A percentile compares a stretch with the other conserved stretches of the same genome.
Conservation (phyloP, 2,113 vertebrate genomes). For the Heterotilapia buettikoferi region DNA sequence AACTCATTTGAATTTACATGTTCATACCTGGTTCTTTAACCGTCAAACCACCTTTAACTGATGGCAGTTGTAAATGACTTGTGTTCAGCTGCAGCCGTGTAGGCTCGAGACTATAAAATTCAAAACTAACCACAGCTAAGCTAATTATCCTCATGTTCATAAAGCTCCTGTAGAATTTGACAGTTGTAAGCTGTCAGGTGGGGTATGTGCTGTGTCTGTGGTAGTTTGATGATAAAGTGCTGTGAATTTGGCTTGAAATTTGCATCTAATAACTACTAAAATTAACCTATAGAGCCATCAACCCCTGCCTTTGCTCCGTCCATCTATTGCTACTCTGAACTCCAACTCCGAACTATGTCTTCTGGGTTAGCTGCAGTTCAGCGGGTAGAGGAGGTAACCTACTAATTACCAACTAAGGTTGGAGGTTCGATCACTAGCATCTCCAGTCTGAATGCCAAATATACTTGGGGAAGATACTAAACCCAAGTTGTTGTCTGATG, state of each 20-base stretch:
- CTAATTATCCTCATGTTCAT: neutral
- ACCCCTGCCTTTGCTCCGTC: neutral
- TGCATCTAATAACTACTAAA: neutral
- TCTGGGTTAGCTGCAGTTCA: neutral
- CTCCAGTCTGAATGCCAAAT: neutral
- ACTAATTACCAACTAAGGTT: neutral
- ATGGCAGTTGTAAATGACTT: neutral
- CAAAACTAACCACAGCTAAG: neutral
- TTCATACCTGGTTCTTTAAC: neutral
- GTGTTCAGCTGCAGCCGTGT: neutral
- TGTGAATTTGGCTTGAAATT: neutral
- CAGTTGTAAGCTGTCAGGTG: neutral
- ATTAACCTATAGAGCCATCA: neutral
- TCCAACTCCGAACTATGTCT: rapidly evolving
- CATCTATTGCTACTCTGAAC: neutral
- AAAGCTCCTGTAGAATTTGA: neutral
- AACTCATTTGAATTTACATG: neutral
- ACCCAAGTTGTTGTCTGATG: neutral
- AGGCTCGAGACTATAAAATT: neutral
- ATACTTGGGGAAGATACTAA: neutral
- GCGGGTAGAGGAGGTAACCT: neutral
- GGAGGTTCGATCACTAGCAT: neutral
- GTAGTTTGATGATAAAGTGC: neutral
- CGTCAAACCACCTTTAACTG: neutral
- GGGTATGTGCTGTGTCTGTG: neutral